These are phyloP conservation scores for Eulithis testata DNA, from an alignment of 2,888 invertebrate species.

Conservation along the genomic window DNA sequence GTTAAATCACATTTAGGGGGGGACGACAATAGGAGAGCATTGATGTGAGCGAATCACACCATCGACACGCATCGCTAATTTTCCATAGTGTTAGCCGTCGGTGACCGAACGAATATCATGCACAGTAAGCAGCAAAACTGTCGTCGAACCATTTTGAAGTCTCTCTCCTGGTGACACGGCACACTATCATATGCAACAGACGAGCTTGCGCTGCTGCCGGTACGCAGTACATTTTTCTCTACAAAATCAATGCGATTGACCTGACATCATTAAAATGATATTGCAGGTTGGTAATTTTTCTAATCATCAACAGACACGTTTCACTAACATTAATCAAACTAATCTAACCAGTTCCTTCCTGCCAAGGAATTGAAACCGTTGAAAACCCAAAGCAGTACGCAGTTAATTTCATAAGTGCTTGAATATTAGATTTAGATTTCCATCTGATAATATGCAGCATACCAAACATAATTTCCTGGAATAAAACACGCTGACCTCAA, in stretches of 20 bases:
- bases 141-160: conserved; percentile 19
- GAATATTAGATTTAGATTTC: neutral
- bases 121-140: conserved; percentile 46
- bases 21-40: conserved; percentile 81
- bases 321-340: conserved; percentile 10
- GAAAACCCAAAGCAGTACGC: neutral
- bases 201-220: conserved; percentile 21
- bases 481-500: conserved; percentile 64
- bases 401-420: neutral
- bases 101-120: conserved; percentile 69
- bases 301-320: conserved; percentile 20
- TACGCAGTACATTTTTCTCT: conserved; percentile 40
- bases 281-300: conserved; percentile 22
- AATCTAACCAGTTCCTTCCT: conserved; percentile 10
- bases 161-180: conserved; percentile 18
- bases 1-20: conserved; percentile 82
- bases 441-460: neutral
- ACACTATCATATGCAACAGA: conserved; percentile 1
- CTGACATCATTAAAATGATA: conserved; percentile 41
- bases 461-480: conserved; percentile 13
- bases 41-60: conserved; percentile 83
- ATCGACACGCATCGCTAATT: conserved; percentile 80
- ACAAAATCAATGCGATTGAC: conserved; percentile 42
- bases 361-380: neutral
- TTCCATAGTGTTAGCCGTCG: conserved; percentile 72